phyloP scores from a whole-genome alignment of 2,113 vertebrate genomes.

The Amia ocellicauda region DNA sequence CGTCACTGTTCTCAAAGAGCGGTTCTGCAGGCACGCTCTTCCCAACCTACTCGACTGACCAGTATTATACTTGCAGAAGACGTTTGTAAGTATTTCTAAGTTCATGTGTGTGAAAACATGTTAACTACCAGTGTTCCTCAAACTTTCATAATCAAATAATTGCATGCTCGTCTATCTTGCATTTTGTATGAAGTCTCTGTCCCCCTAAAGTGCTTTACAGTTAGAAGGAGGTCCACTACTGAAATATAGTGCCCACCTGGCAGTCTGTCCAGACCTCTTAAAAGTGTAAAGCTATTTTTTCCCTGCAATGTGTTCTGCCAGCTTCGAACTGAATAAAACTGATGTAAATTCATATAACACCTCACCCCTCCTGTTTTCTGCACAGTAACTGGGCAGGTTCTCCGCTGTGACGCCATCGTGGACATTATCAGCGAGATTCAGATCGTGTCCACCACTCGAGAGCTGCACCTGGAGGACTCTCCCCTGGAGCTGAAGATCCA shows the following conservation, averaged over 20 bases:
- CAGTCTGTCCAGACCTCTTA: too few relatives aligned
- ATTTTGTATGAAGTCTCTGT: too few relatives aligned
- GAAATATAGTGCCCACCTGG: too few relatives aligned
- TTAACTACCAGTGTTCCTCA: too few relatives aligned
- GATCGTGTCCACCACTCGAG: slow-evolving; percentile 90
- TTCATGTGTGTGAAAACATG: too few relatives aligned
- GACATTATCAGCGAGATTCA: slow-evolving; percentile 87
- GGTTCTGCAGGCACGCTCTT: slow-evolving; percentile 82
- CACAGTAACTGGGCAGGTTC: slow-evolving; percentile 67
- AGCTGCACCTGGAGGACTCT: slow-evolving; percentile 92
- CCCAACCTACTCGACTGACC: slow-evolving; percentile 67
- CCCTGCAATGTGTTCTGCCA: too few relatives aligned
- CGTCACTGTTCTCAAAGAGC: slow-evolving; percentile 81
- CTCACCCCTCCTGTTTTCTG: background rate
- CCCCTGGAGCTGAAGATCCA: slow-evolving; percentile 85
- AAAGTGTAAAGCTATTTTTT: too few relatives aligned
- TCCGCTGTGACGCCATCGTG: slow-evolving; percentile 91
- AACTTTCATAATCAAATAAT: too few relatives aligned
- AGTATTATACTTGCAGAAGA: slow-evolving; percentile 89
- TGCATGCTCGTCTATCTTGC: too few relatives aligned
- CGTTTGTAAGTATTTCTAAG: slow-evolving; percentile 76
- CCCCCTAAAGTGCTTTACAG: too few relatives aligned
- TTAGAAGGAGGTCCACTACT: too few relatives aligned
- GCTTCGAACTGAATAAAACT: too few relatives aligned
- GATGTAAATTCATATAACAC: background rate